Evolutionary conservation across 92 coral and sea anemone genomes (phyloP), one percentile per base, ranked within the genome.

Genomic region (Zoanthus sansibaricus): DNA sequence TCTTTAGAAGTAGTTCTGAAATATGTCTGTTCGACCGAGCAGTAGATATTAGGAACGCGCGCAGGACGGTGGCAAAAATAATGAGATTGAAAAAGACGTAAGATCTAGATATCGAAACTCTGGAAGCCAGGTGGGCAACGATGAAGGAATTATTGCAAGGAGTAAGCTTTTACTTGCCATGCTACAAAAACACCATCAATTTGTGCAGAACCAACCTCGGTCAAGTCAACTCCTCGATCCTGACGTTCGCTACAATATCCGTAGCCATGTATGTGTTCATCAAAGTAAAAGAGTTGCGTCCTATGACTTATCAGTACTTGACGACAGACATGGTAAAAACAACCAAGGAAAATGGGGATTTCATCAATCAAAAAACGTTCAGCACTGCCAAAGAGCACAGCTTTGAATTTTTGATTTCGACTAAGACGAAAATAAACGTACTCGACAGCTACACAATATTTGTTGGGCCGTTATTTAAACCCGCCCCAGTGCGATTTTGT

Each of bases 41-140:
- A 83, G 66, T 88, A 88, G 25, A 25, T 80, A 15, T 76, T 8
- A 86, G 76, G 47, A 10, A 74, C 62, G 89, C 86, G 20, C 25
- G 76, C 3, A 78, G 45, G 42, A 31, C 61, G 15, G n/a, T 76
- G 32, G 17, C 84, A 58, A 77, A 75, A 61, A 47, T 48, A 45
- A 49, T 49, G 55, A 49, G 55, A 11, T 49, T 49, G 47, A 84
- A 88, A 21, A 84, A 92, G 92, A 71, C 74, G 16, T 62, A 25
- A 17, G 94, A 91, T 77, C 52, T 91, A n/a, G 94, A 83, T 72
- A 91, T 80, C 30, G 86, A 90, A 17, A 74, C 93, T 16, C 66
- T 90, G 18, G 87, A 87, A 15, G 46, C 87, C 30, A 82, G 82
- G 49, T 82, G 87, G 87, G 82, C 76, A 10, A 79, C 91, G 68